Conservation (phyloP, 2,888 invertebrate genomes). For the Latheticus oryzae region DNA sequence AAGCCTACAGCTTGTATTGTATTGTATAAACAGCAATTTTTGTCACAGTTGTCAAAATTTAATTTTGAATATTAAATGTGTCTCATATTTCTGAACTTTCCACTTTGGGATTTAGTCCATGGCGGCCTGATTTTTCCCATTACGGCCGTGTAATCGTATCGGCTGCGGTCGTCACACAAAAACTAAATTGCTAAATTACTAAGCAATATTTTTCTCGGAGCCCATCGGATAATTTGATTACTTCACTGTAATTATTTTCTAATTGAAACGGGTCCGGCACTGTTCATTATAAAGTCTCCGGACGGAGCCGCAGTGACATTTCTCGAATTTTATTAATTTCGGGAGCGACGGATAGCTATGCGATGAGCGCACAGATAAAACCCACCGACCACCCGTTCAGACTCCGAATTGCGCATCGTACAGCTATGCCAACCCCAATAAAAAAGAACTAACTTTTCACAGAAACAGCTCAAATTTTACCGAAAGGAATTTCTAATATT, state of each 20-base stretch:
- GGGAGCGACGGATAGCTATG: slow-evolving; percentile 17
- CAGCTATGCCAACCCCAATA: slow-evolving; percentile 16
- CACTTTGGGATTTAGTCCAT: slow-evolving; percentile 13
- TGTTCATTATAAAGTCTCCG: slow-evolving; percentile 4
- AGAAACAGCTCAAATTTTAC: too few relatives aligned
- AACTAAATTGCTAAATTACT: slow-evolving; percentile 61
- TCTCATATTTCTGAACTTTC: too few relatives aligned
- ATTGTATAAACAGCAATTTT: too few relatives aligned
- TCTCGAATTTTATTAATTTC: slow-evolving; percentile 53
- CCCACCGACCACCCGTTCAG: slow-evolving; percentile 47
- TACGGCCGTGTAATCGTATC: slow-evolving; percentile 40
- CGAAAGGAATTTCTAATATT: too few relatives aligned
- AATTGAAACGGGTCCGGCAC: slow-evolving; percentile 51
- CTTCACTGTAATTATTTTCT: slow-evolving; percentile 56
- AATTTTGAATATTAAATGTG: too few relatives aligned
- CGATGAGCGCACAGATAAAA: slow-evolving; percentile 18
- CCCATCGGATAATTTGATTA: slow-evolving; percentile 58
- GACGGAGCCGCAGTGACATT: slow-evolving; percentile 48
- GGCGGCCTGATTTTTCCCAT: slow-evolving; percentile 37
- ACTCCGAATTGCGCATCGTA: slow-evolving; percentile 43
- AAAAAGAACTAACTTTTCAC: neutral
- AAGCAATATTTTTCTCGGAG: slow-evolving; percentile 57
- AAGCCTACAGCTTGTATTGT: too few relatives aligned
- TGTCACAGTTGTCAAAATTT: too few relatives aligned
- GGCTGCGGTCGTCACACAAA: slow-evolving; percentile 43